Percentiles rank a stretch among this genome's conserved stretches.
Evolutionary conservation across 2,797 vertebrate species (phyloP).

Genomic region (Trachurus trachurus): DNA sequence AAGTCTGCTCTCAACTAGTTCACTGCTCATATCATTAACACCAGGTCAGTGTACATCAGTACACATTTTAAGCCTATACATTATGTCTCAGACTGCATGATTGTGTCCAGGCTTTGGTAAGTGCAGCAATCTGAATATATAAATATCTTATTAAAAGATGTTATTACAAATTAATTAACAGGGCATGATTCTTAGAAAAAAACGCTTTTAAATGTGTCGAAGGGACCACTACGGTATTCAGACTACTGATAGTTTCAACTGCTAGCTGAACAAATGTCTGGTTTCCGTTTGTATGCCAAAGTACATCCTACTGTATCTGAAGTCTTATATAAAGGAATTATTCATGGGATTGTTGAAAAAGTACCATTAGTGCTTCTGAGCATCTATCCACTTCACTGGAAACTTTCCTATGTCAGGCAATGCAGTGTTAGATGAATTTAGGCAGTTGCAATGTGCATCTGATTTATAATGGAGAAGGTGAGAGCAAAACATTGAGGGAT

Average conservation of each 20-base stretch:
- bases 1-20: slow-evolving; percentile 55
- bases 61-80: slow-evolving; percentile 5
- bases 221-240: neutral
- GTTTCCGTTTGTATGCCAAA: neutral
- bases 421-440: slow-evolving; percentile 77
- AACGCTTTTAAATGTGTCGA: neutral
- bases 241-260: neutral
- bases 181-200: neutral
- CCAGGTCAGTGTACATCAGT: slow-evolving; percentile 56
- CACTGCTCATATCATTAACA: slow-evolving; percentile 60
- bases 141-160: neutral
- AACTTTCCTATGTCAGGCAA: slow-evolving; percentile 68
- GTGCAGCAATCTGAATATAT: neutral
- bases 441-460: slow-evolving; percentile 83
- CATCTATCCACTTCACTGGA: slow-evolving; percentile 60
- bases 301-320: slow-evolving; percentile 12
- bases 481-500: slow-evolving; percentile 85
- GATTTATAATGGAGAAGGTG: slow-evolving; percentile 86
- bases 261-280: neutral
- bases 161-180: neutral
- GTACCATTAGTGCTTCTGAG: slow-evolving; percentile 69
- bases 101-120: neutral
- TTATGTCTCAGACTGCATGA: neutral
- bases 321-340: slow-evolving; percentile 9
- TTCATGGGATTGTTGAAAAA: slow-evolving; percentile 41